phyloP scores from a whole-genome alignment of 2,113 vertebrate genomes.

The Myotis yumanensis region DNA sequence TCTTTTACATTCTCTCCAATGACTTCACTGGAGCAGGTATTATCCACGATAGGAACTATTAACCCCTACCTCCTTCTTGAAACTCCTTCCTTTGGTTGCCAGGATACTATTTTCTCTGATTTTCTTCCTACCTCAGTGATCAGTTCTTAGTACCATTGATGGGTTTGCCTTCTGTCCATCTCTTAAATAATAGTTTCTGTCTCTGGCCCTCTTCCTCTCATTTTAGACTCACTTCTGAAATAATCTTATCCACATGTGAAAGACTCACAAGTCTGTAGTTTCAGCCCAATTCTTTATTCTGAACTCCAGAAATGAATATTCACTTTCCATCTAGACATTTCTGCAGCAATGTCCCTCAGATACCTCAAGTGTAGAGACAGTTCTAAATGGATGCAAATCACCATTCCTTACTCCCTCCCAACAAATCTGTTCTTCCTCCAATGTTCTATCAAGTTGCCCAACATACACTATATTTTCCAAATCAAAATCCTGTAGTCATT shows the following conservation, averaged over 20 bases:
- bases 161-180: neutral
- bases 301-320: neutral
- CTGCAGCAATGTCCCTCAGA: neutral
- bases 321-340: neutral
- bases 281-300: neutral
- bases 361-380: neutral
- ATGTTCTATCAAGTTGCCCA: neutral
- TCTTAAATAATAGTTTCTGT: slow-evolving; percentile 4
- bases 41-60: neutral
- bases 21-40: neutral
- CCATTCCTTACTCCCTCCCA: neutral
- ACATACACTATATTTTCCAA: neutral
- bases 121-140: neutral
- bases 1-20: neutral
- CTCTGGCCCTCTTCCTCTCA: neutral
- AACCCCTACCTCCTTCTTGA: neutral
- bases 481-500: neutral
- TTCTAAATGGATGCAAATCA: neutral
- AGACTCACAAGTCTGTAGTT: neutral
- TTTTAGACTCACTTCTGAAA: neutral
- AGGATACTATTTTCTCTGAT: neutral
- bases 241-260: neutral
- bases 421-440: neutral
- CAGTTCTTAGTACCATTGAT: neutral
- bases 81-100: neutral